Evolutionary conservation across 2,888 invertebrate genomes (phyloP).

Genomic region (Rhagonycha fulva): DNA sequence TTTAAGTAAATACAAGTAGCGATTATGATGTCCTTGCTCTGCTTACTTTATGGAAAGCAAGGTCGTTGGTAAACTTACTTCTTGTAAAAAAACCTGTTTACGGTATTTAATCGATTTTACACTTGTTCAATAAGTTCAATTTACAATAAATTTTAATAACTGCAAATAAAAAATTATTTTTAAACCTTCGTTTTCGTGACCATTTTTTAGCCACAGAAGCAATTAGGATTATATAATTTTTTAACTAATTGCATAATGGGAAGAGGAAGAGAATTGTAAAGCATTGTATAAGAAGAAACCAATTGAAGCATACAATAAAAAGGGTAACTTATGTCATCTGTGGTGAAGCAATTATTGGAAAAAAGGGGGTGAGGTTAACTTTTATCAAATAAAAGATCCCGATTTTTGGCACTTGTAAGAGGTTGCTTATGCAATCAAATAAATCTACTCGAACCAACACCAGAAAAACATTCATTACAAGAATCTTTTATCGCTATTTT

Average conservation of each 20-base stretch:
- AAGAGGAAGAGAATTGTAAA: not conserved
- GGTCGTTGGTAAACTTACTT: not conserved
- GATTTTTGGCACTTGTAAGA: not conserved
- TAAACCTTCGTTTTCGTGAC: too few relatives aligned
- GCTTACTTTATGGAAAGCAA: slow-evolving; percentile 1
- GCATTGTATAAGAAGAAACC: not conserved
- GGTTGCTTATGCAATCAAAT: not conserved
- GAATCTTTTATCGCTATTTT: not conserved
- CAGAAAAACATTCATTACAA: not conserved
- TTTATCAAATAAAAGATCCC: not conserved
- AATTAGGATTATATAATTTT: too few relatives aligned
- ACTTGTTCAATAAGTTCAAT: not conserved
- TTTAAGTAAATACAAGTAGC: not conserved
- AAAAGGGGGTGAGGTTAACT: not conserved
- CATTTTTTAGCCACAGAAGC: too few relatives aligned
- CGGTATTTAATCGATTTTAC: not conserved
- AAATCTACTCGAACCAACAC: not conserved
- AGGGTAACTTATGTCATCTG: not conserved
- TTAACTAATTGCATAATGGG: not conserved
- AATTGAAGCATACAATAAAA: not conserved
- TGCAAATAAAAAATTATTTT: too few relatives aligned
- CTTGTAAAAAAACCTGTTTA: not conserved
- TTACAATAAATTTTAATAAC: not conserved
- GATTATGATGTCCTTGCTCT: not conserved
- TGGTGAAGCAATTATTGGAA: not conserved